phyloP scores from a whole-genome alignment of 2,113 vertebrate species.

The Chaetura pelagica region DNA sequence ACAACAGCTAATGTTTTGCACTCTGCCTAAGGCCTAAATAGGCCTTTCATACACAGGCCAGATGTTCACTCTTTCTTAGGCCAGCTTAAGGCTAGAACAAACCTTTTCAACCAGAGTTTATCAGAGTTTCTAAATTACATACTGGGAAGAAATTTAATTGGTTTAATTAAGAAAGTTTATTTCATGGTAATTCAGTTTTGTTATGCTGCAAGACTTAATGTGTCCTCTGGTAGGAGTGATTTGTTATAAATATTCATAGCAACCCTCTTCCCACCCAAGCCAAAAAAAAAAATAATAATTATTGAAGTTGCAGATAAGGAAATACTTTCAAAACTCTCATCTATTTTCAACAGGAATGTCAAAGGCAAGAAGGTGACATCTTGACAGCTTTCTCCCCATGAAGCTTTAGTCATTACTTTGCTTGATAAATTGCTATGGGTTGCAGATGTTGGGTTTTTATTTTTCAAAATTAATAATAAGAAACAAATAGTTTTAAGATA shows the following conservation, averaged over 20 bases:
- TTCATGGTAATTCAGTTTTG: slow-evolving; percentile 87
- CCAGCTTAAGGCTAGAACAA: slow-evolving; percentile 85
- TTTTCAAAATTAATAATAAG: neutral
- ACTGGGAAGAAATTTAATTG: slow-evolving; percentile 87
- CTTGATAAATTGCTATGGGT: neutral
- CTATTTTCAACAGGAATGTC: neutral
- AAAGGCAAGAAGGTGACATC: neutral
- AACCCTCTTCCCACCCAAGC: slow-evolving; percentile 21
- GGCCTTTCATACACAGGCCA: slow-evolving; percentile 76
- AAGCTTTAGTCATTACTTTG: neutral
- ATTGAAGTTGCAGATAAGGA: neutral
- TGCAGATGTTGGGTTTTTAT: neutral
- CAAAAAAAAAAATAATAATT: neutral
- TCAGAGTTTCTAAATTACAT: slow-evolving; percentile 87
- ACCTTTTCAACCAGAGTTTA: slow-evolving; percentile 85
- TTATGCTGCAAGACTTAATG: slow-evolving; percentile 84
- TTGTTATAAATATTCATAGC: slow-evolving; percentile 85
- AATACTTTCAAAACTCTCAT: neutral
- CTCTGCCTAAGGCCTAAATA: slow-evolving; percentile 62
- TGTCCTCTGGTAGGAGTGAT: slow-evolving; percentile 81
- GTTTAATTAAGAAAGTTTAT: slow-evolving; percentile 90
- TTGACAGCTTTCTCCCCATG: neutral
- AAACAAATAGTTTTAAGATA: neutral
- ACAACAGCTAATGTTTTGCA: slow-evolving; percentile 63
- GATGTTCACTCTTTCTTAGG: slow-evolving; percentile 81